These are phyloP conservation scores for Phalera bucephala DNA, from an alignment of 2,888 invertebrate genomes.

Conservation along the genomic window DNA sequence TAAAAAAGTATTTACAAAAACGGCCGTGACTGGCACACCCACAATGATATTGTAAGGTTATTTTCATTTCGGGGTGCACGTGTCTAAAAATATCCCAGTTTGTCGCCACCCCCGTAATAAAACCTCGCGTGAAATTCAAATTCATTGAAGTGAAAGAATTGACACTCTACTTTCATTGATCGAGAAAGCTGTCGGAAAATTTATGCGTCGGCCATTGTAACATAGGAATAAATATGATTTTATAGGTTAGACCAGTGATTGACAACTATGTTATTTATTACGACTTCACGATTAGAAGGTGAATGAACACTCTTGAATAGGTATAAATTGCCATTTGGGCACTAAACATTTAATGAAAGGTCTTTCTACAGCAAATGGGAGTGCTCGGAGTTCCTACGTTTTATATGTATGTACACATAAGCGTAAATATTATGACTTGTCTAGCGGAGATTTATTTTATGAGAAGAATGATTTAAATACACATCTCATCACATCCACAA, in stretches of 20 bases:
- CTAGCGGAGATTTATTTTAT: no score
- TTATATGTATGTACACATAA: no score
- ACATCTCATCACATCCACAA: no score
- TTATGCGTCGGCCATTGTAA: constrained; percentile 41
- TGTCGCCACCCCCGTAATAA: constrained; percentile 1
- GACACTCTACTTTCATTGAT: constrained; percentile 46
- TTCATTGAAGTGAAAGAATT: constrained; percentile 35
- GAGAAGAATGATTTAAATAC: no score
- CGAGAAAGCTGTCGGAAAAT: constrained; percentile 46
- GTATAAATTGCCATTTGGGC: neutral
- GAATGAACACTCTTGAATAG: neutral
- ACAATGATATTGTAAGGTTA: no score
- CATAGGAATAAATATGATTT: constrained; percentile 30
- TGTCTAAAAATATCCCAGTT: neutral
- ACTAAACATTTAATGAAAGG: neutral
- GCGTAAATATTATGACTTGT: no score
- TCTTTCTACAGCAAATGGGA: neutral
- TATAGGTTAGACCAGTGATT: constrained; percentile 19
- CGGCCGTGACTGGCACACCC: no score
- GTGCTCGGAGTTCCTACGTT: no score
- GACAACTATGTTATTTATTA: constrained; percentile 14
- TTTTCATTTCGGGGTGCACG: no score
- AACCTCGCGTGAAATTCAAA: constrained; percentile 18
- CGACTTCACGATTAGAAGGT: constrained; percentile 7
- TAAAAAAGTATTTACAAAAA: no score